phyloP scores from a whole-genome alignment of 2,797 vertebrate genomes.

The Alcedo quadribrachys region DNA sequence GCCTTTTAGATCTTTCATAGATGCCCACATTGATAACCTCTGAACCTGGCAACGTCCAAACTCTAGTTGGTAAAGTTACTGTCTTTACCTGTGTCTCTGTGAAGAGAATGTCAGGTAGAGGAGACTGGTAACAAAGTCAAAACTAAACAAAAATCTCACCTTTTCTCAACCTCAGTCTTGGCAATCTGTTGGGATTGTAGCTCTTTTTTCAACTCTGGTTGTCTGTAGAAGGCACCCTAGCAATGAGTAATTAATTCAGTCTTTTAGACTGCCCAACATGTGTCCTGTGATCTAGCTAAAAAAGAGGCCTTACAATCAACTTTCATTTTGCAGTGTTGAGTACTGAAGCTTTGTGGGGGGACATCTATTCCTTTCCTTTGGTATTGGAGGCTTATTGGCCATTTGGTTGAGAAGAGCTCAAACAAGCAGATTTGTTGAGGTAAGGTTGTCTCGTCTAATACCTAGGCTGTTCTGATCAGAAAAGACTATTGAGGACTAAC shows the following conservation, averaged over 20 bases:
- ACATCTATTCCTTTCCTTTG: not conserved
- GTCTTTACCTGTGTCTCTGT: not conserved
- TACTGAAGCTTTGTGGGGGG: not conserved
- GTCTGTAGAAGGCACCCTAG: not conserved
- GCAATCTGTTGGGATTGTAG: not conserved
- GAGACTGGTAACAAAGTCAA: not conserved
- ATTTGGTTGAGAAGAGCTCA: not conserved
- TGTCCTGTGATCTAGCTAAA: not conserved
- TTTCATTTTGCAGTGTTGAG: not conserved
- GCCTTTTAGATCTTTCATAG: not conserved
- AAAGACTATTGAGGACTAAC: not conserved
- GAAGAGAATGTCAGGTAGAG: not conserved
- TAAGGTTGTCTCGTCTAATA: not conserved
- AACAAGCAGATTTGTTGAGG: not conserved
- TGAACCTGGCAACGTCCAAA: not conserved
- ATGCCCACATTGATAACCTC: not conserved
- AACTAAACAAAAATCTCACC: not conserved
- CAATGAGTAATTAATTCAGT: not conserved
- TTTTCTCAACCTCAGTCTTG: not conserved
- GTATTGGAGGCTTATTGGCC: not conserved
- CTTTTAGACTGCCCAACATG: not conserved
- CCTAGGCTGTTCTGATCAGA: not conserved
- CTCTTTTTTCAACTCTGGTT: not conserved
- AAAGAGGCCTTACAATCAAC: not conserved
- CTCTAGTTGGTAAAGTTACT: not conserved